Evolutionary conservation across 2,888 invertebrate genomes (phyloP), one percentile per base, ranked within the genome.

Genomic region (Argyresthia goedartella): DNA sequence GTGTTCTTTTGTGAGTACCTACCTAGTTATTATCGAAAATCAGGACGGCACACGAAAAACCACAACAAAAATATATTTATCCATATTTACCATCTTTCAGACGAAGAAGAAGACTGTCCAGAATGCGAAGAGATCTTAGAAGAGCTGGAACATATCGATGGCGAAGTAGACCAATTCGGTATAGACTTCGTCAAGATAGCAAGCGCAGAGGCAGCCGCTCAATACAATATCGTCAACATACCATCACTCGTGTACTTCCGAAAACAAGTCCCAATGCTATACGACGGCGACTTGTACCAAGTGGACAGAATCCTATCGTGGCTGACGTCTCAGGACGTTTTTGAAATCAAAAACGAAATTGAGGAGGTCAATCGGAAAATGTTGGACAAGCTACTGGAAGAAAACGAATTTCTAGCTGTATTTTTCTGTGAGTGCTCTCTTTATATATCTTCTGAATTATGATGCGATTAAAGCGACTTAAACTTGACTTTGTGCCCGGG

Each of bases 351-450:
- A 87, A 97, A 96, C 70, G 97, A 97, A 89, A 98, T 98, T 67
- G 97, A 97, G 75, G 97, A 98, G 74, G 98, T 98, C 8, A 97
- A 98, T 77, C 92, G 95, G 57, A 97, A 97, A 82, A 97, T 97
- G 96, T 87, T 98, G 65, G 97, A 98, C 69, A 98, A 98, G 81
- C 85, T 98, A 15, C 81, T 98, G 51, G 95, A 97, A 60, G 98
- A 98, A 73, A 97, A 97, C 65, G 97, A 97, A 82, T 98, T 96
- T 70, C 88, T 98, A 50, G 94, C 97, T 7, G 97, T 98, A 52
- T 97, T 95, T 75, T 98, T 98, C 77, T 98, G 97, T 98, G 88
- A 91, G 94, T 90, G 57, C 16, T 39, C 46, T 10, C 39, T 11
- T 9, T 9, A 8, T 39, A 39, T 39, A 3, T 11, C 25, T 25